Conservation (phyloP, 2,888 invertebrate genomes). For the Acholoe squamosa region DNA sequence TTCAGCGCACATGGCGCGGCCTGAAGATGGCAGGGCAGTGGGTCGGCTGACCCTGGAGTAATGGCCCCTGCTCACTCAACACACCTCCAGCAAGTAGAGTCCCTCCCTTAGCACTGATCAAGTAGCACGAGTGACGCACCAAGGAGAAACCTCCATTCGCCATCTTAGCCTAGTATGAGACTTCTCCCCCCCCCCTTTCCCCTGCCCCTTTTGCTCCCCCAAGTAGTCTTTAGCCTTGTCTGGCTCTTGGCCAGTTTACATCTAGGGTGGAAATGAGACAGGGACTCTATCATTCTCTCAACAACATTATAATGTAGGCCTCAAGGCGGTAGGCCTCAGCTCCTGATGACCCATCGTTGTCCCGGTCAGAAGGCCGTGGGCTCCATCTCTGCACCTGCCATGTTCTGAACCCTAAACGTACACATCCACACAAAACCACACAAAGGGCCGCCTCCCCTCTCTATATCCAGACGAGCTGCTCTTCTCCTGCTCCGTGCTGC, state of each 20-base stretch:
- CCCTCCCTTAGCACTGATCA: neutral
- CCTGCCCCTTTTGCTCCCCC: neutral
- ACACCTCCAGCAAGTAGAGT: neutral
- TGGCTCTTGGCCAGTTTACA: too few relatives aligned
- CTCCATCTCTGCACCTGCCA: too few relatives aligned
- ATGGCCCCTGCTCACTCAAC: neutral
- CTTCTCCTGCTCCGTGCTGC: too few relatives aligned
- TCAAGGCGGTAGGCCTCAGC: neutral
- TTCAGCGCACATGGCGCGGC: neutral
- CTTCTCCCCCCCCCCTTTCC: neutral
- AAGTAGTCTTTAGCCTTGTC: neutral
- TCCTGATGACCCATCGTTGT: neutral
- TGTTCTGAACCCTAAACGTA: too few relatives aligned
- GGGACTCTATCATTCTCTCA: neutral
- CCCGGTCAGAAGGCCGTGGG: too few relatives aligned
- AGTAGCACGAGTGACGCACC: neutral
- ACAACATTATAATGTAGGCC: neutral
- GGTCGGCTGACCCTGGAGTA: constrained; percentile 20
- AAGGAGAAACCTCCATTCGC: neutral
- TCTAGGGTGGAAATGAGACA: too few relatives aligned
- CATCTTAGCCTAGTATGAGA: too few relatives aligned
- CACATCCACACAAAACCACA: too few relatives aligned
- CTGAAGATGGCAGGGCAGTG: neutral
- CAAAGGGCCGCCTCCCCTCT: too few relatives aligned
- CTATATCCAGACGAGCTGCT: too few relatives aligned